Conservation (phyloP, 2,888 invertebrate genomes). For the Parasteatoda lunata region DNA sequence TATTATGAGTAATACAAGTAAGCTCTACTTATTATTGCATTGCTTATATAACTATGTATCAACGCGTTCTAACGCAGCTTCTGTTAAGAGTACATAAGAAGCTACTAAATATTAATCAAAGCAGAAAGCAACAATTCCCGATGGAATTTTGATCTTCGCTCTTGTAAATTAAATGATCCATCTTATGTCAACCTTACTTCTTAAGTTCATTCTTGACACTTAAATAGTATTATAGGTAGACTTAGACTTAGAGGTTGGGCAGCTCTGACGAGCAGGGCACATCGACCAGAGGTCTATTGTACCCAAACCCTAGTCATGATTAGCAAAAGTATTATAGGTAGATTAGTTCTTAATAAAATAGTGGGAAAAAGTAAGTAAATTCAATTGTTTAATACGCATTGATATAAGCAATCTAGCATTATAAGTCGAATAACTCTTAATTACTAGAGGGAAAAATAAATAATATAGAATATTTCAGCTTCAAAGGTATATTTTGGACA, state of each 20-base stretch:
- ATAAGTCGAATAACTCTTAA: not conserved
- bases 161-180: not conserved
- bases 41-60: not conserved
- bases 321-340: not conserved
- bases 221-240: not conserved
- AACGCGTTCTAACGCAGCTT: not conserved
- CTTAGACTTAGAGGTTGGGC: too few relatives aligned
- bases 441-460: not conserved
- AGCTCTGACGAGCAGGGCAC: too few relatives aligned
- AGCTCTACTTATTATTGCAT: too few relatives aligned
- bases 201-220: not conserved
- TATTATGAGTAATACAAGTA: too few relatives aligned
- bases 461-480: not conserved
- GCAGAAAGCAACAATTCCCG: not conserved
- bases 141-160: not conserved
- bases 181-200: not conserved
- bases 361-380: too few relatives aligned
- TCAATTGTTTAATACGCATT: too few relatives aligned
- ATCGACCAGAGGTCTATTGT: too few relatives aligned
- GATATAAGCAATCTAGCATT: too few relatives aligned
- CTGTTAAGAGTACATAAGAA: not conserved
- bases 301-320: too few relatives aligned
- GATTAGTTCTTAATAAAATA: too few relatives aligned
- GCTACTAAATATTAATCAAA: not conserved
- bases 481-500: not conserved